phyloP scores from a whole-genome alignment of 2,113 vertebrate genomes.

The Burhinus oedicnemus region DNA sequence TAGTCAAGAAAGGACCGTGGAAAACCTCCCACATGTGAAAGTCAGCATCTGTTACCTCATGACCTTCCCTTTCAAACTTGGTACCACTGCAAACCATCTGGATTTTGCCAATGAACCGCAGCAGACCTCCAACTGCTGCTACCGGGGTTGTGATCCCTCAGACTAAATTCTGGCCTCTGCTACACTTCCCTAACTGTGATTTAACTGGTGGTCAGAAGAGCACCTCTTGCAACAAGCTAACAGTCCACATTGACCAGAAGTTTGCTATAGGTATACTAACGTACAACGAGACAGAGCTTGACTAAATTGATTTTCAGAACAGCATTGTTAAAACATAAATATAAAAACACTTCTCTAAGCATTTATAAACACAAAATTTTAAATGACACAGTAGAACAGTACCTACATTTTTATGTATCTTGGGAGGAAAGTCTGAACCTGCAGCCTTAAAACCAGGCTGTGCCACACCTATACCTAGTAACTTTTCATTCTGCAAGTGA shows the following conservation, averaged over 20 bases:
- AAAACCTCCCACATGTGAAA: not conserved
- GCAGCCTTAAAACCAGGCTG: not conserved
- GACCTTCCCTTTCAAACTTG: not conserved
- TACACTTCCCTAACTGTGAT: not conserved
- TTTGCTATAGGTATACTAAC: too few relatives aligned
- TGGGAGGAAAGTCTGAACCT: not conserved
- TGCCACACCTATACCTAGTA: not conserved
- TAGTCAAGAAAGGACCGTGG: not conserved
- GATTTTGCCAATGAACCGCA: not conserved
- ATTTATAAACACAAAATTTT: not conserved
- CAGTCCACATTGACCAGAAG: not conserved
- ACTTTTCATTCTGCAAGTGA: too few relatives aligned
- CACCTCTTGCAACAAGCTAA: accelerated
- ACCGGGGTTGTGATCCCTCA: not conserved
- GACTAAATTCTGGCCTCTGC: not conserved
- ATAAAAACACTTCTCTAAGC: too few relatives aligned
- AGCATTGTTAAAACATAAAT: not conserved
- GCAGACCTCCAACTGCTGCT: not conserved
- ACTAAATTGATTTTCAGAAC: not conserved
- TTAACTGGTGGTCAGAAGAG: too few relatives aligned
- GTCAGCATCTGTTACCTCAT: not conserved
- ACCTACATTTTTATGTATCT: not conserved
- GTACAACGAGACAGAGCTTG: not conserved
- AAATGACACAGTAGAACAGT: not conserved
- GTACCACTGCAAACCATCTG: not conserved